Percentiles rank a stretch among this genome's conserved stretches.
These are phyloP conservation scores for Ceratina australensis DNA, from an alignment of 1,140 invertebrate species.

Conservation along the genomic window DNA sequence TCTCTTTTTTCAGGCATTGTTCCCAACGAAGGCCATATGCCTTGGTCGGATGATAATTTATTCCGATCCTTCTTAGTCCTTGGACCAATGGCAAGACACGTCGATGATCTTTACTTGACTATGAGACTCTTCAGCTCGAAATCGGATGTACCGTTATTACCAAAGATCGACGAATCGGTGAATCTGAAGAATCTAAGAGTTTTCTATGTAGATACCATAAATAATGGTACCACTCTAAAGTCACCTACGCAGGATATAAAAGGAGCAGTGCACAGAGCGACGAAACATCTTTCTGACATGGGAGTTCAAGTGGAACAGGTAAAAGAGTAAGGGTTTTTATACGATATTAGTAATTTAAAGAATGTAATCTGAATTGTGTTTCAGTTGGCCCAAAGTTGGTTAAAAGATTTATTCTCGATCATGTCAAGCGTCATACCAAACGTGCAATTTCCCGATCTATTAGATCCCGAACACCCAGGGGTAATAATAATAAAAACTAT, in stretches of 20 bases:
- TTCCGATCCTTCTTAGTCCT: slow-evolving; percentile 81
- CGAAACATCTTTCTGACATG: slow-evolving; percentile 72
- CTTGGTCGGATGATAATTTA: slow-evolving; percentile 76
- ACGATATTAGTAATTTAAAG: neutral
- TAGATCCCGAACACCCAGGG: slow-evolving; percentile 79
- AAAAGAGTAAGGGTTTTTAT: no score
- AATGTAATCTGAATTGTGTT: slow-evolving; percentile 19
- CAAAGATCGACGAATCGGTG: slow-evolving; percentile 75
- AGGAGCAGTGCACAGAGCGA: slow-evolving; percentile 76
- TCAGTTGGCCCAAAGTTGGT: slow-evolving; percentile 13
- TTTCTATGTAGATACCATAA: slow-evolving; percentile 83
- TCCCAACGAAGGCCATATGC: slow-evolving; percentile 81
- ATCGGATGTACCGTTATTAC: slow-evolving; percentile 73
- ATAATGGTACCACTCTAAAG: slow-evolving; percentile 77
- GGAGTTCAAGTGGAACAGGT: slow-evolving; percentile 70
- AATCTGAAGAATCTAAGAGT: slow-evolving; percentile 83
- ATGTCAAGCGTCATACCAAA: slow-evolving; percentile 71
- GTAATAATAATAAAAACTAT: slow-evolving; percentile 64
- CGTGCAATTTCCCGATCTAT: slow-evolving; percentile 77
- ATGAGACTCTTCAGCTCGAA: slow-evolving; percentile 81
- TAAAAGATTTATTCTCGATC: neutral
- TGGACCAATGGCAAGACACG: slow-evolving; percentile 90
- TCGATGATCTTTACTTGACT: slow-evolving; percentile 85
- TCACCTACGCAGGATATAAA: slow-evolving; percentile 79
- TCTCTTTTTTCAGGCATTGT: slow-evolving; percentile 77